phyloP scores from a whole-genome alignment of 2,113 vertebrate genomes.

The Donacobius atricapilla region DNA sequence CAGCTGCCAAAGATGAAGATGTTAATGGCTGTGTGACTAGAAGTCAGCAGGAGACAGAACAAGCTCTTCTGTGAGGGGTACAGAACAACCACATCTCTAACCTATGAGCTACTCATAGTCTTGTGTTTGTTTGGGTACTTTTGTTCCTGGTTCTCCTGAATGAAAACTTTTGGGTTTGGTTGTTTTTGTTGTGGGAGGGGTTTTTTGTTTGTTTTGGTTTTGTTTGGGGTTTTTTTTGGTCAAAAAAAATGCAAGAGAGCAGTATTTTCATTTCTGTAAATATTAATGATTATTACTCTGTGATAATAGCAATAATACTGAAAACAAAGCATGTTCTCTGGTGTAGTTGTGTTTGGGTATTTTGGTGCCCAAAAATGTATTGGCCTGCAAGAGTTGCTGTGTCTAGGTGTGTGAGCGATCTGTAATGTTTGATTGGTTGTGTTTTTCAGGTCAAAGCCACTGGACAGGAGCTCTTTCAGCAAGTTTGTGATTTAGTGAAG shows the following conservation, averaged over 20 bases:
- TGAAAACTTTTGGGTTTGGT: not conserved
- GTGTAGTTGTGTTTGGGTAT: not conserved
- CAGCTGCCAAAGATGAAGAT: not conserved
- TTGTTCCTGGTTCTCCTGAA: not conserved
- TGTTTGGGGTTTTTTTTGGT: not conserved
- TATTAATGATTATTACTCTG: not conserved
- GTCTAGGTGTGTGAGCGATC: not conserved
- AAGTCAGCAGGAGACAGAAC: not conserved
- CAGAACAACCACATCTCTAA: not conserved
- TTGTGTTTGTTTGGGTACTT: not conserved
- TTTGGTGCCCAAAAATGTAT: not conserved
- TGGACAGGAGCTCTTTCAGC: constrained; percentile 83
- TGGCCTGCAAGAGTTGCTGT: not conserved
- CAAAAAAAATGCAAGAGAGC: not conserved
- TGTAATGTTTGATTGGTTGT: constrained; percentile 10
- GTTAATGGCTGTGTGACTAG: not conserved
- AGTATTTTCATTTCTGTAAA: not conserved
- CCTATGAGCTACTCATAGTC: not conserved
- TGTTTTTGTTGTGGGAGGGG: no score
- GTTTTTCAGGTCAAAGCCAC: constrained; percentile 82
- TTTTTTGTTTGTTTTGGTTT: not conserved
- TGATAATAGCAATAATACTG: not conserved
- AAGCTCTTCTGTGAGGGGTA: not conserved
- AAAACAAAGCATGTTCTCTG: not conserved
- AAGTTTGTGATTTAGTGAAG: constrained; percentile 76